phyloP scores from a whole-genome alignment of 2,797 vertebrate genomes.

The Caiman crocodilus region DNA sequence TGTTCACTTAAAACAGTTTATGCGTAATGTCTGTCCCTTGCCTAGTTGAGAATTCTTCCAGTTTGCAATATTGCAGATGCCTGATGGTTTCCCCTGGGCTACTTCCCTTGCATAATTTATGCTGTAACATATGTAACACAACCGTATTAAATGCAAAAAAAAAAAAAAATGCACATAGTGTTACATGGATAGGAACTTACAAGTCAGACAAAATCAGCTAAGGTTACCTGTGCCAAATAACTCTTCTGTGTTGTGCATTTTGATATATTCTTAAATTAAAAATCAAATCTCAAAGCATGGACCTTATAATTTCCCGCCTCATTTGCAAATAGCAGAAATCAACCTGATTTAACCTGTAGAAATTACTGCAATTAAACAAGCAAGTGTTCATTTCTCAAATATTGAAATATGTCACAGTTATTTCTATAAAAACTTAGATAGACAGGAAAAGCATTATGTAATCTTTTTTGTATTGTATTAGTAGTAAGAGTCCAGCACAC shows the following conservation, averaged over 20 bases:
- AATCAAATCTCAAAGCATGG: not conserved
- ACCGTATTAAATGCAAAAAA: not conserved
- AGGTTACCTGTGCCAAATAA: accelerated
- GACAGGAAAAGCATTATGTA: not conserved
- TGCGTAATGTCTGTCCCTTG: too few relatives aligned
- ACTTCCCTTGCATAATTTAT: not conserved
- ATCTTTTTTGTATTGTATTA: not conserved
- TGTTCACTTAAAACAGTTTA: too few relatives aligned
- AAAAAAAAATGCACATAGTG: not conserved
- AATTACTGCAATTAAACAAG: not conserved
- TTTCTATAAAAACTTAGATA: not conserved
- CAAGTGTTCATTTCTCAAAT: not conserved
- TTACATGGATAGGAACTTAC: not conserved
- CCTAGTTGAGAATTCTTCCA: not conserved
- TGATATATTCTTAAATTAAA: not conserved
- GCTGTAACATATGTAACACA: not conserved
- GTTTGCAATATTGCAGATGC: not conserved
- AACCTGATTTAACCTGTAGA: not conserved
- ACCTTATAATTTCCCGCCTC: not conserved
- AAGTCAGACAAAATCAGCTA: accelerated
- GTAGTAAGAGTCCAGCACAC: not conserved
- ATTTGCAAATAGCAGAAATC: not conserved
- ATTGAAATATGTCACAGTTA: not conserved
- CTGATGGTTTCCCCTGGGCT: not conserved
- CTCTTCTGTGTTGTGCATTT: not conserved